Conservation (phyloP, 2,113 vertebrate species). For the Polypterus bichir region DNA sequence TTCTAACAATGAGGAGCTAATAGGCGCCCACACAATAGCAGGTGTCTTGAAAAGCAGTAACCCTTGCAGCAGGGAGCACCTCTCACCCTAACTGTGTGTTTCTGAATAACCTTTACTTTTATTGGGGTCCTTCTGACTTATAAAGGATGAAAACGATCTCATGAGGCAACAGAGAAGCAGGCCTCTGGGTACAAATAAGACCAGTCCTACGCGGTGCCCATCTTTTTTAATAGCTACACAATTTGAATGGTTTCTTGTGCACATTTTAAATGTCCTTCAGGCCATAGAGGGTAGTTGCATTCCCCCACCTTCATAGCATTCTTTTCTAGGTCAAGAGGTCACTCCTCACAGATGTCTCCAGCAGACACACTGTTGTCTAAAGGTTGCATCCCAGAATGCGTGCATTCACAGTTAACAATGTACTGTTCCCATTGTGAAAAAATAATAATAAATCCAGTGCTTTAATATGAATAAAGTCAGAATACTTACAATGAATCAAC, state of each 20-base stretch:
- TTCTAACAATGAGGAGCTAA: conserved; percentile 44
- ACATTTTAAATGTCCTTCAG: conserved; percentile 45
- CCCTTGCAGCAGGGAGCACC: conserved; percentile 41
- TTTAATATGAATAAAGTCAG: conserved; percentile 21
- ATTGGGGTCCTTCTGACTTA: conserved; percentile 49
- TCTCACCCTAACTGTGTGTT: conserved; percentile 37
- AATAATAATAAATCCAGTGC: conserved; percentile 38
- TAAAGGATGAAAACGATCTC: conserved; percentile 59
- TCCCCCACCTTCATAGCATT: conserved; percentile 75
- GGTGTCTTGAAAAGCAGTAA: conserved; percentile 54
- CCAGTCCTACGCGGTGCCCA: conserved; percentile 22
- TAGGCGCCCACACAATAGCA: conserved; percentile 56
- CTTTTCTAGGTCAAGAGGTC: conserved; percentile 76
- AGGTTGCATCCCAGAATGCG: conserved; percentile 63
- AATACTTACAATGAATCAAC: conserved; percentile 21
- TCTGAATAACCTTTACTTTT: conserved; percentile 56
- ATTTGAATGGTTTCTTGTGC: conserved; percentile 30
- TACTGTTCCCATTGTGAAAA: conserved; percentile 43
- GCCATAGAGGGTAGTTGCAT: conserved; percentile 49
- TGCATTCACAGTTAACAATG: conserved; percentile 62
- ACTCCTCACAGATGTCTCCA: conserved; percentile 74
- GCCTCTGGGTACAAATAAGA: conserved; percentile 35
- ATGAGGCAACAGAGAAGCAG: conserved; percentile 35
- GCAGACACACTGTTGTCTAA: conserved; percentile 79
- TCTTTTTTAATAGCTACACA: conserved; percentile 30